Percentiles rank a stretch among this genome's conserved stretches.
Evolutionary conservation across 2,888 invertebrate species (phyloP).

Genomic region (Epinotia brunnichana): DNA sequence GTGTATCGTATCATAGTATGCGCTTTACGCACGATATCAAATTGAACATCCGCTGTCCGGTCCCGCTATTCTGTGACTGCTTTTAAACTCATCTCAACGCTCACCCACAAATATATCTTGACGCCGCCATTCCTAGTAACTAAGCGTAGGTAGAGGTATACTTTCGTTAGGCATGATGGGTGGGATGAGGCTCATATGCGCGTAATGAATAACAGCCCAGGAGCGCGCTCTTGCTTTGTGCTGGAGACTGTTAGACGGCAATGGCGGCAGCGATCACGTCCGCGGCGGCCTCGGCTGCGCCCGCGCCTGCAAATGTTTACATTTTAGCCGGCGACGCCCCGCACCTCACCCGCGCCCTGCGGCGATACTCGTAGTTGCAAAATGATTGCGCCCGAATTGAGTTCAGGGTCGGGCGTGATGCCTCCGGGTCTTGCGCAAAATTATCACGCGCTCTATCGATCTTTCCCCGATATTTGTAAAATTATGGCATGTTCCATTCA

Average conservation of each 20-base stretch:
- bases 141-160: too few species aligned
- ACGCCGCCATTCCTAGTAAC: too few species aligned
- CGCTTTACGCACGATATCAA: too few species aligned
- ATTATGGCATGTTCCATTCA: slow-evolving; percentile 26
- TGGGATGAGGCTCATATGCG: too few species aligned
- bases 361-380: slow-evolving; percentile 81
- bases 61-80: too few species aligned
- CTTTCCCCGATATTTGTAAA: slow-evolving; percentile 13
- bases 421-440: slow-evolving; percentile 81
- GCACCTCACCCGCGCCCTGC: slow-evolving; percentile 59
- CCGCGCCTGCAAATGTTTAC: slow-evolving; percentile 82
- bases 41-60: too few species aligned
- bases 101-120: too few species aligned
- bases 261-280: slow-evolving; percentile 64
- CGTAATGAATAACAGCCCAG: too few species aligned
- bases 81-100: too few species aligned
- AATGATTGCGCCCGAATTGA: slow-evolving; percentile 79
- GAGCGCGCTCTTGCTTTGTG: background rate
- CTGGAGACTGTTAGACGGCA: slow-evolving; percentile 12
- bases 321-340: slow-evolving; percentile 75
- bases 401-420: slow-evolving; percentile 79
- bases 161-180: too few species aligned
- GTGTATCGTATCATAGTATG: too few species aligned
- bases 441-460: slow-evolving; percentile 49
- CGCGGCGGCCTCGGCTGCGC: slow-evolving; percentile 74